Evolutionary conservation across 2,888 invertebrate genomes (phyloP).

Genomic region (Sinodicranocentrus sp.): DNA sequence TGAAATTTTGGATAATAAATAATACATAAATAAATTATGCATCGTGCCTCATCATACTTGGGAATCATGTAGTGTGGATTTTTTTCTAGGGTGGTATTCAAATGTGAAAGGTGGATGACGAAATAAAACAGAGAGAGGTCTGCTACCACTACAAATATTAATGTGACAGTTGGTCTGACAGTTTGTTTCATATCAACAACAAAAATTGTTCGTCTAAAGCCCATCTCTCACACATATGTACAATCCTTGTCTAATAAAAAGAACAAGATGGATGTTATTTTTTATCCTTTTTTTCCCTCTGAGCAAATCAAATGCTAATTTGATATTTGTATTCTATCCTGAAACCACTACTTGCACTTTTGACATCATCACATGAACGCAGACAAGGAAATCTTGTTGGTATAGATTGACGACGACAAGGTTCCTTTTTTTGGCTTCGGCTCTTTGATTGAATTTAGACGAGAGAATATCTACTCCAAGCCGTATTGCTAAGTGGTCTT

Average conservation of each 20-base stretch:
- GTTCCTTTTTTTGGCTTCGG: too few relatives aligned
- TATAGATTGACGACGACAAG: not conserved
- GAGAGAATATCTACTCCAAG: too few relatives aligned
- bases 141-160: slow-evolving; percentile 2
- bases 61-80: not conserved
- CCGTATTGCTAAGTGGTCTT: too few relatives aligned
- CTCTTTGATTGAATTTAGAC: not conserved
- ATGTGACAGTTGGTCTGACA: slow-evolving; percentile 11
- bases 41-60: not conserved
- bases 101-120: slow-evolving; percentile 27
- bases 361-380: not conserved
- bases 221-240: not conserved
- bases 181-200: not conserved
- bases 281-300: too few relatives aligned
- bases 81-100: slow-evolving; percentile 26
- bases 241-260: too few relatives aligned
- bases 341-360: not conserved
- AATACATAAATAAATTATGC: slow-evolving; percentile 9
- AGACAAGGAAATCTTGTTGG: not conserved
- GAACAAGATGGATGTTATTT: too few relatives aligned
- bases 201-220: not conserved
- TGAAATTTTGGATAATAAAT: slow-evolving; percentile 11
- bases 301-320: not conserved
- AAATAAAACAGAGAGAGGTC: slow-evolving; percentile 20
- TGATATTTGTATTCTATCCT: not conserved